Base-by-base conservation (phyloP, 2,888 invertebrate genomes). In the Bursaphelenchus okinawaensis region DNA sequence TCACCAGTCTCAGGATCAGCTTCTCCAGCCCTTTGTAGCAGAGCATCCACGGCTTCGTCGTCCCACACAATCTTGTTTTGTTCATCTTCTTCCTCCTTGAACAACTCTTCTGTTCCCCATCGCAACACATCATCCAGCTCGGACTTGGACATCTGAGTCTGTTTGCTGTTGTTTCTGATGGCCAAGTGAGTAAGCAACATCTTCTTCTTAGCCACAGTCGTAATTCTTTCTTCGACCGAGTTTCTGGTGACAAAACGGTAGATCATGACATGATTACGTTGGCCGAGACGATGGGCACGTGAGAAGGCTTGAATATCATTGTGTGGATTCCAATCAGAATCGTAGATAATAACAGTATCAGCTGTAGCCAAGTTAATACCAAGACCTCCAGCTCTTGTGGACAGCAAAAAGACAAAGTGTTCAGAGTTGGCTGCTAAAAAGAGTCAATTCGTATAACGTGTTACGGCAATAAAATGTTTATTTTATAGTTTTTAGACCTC, bases 261-360 rank as follows among this genome's bases (percentile, higher is more conserved):
- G 73, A 96, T 96, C 94, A 98, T 94, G 56, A 98, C 95, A 84
- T 93, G 93, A 84, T 96, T 96, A 0, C 93, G 90, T 84, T 98
- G 96, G 24, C 98, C 98, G 77, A 98, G 96, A 86, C 98, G 90
- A 88, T 98, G 98, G 59, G 96, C 96, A 83, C 98, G 88, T 6
- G 94, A 95, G 85, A 98, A 96, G 0, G 77, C 77, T 68, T 76
- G 40, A 57, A 88, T 98, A 96, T 56, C 57, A 82, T 98, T 98
- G 85, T 98, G 98, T 0, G 98, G 98, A 88, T 99, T 98, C 98
- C 98, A 98, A 86, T 98, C 98, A 0, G 94, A 94, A 84, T 98
- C 98, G 80, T 95, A 98, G 75, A 98, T 98, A 76, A 98, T 91
- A 62, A 99, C 98, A 29, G 98, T 98, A 83, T 98, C 98, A 1